Percentiles rank a stretch among this genome's conserved stretches.
Conservation (phyloP, 2,797 vertebrate species). For the Sphenodon punctatus region DNA sequence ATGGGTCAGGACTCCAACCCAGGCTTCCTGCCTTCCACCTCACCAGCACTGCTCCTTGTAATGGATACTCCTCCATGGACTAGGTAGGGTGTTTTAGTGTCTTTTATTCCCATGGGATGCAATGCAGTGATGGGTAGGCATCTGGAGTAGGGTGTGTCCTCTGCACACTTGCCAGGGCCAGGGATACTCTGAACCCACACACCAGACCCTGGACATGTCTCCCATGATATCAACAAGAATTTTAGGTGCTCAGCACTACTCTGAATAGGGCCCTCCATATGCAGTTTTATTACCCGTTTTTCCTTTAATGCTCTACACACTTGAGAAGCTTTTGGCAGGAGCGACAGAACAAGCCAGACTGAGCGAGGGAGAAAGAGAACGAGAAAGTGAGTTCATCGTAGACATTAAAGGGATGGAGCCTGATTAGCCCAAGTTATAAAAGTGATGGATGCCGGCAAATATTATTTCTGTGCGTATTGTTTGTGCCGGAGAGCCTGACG, state of each 20-base stretch:
- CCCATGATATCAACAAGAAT: constrained; percentile 20
- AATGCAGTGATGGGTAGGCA: too few species aligned
- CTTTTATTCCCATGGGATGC: too few species aligned
- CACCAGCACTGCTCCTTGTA: too few species aligned
- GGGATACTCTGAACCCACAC: not conserved
- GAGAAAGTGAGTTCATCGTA: constrained; percentile 45
- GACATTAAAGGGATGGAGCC: constrained; percentile 72
- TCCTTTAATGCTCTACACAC: constrained; percentile 74
- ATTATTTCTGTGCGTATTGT: constrained; percentile 75
- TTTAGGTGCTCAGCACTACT: not conserved
- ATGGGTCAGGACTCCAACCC: not conserved
- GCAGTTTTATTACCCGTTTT: constrained; percentile 74
- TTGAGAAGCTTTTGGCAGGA: constrained; percentile 70
- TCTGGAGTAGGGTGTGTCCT: too few species aligned
- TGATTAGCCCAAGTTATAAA: constrained; percentile 77
- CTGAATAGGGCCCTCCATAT: constrained; percentile 60
- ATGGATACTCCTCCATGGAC: not conserved
- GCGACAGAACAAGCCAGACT: constrained; percentile 53
- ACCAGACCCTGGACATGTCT: too few species aligned
- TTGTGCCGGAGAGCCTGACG: constrained; percentile 68
- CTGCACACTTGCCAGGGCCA: fast-evolving
- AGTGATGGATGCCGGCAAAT: constrained; percentile 74
- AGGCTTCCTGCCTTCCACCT: not conserved
- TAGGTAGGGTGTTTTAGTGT: too few species aligned
- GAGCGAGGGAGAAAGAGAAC: constrained; percentile 22